Base-by-base conservation (phyloP, 1,140 invertebrate species). In the Colletes latitarsis region DNA sequence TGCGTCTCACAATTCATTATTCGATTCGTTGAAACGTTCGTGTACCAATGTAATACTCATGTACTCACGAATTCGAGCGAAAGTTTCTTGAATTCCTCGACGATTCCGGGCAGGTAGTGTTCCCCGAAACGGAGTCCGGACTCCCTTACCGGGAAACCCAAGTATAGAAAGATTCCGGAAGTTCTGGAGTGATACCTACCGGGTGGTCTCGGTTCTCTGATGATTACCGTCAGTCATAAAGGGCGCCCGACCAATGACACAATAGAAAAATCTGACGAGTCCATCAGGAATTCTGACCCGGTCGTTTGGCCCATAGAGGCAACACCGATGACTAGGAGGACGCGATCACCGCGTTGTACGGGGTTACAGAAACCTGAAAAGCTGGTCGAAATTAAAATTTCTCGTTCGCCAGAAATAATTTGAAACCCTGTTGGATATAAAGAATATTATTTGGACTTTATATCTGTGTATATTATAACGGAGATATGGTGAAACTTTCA, bases 201-300 rank as follows among this genome's bases (percentile, higher is more conserved):
- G 62, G 77, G 77, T 80, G 77, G 77, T 80, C 77, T 17, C 21
- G 49, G 19, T 21, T 49, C 70, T 66, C 62, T 12, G 43, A 41
- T 57, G 63, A 80, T 74, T 80, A 66, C 62, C 49, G 77, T 76
- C 57, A 75, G 82, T 84, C 78, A 84, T 85, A 80, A 67, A 70
- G 43, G 21, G 41, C 62, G 53, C 43, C n/a, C 21, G 17, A 43
- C 19, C 14, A 49, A 58, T 82, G 80, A 82, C 80, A 82, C 75
- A 82, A 79, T 75, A 80, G 82, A 77, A 80, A 82, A 84, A 72
- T 75, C 64, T 84, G 77, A 87, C 76, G 46, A 80, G 53, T 83
- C 82, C 82, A 76, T 71, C 79, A 53, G 64, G 78, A 66, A 77
- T 86, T 83, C 63, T 67, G 30, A 14, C 52, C 12, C n/a, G 30